Conservation (phyloP, 2,113 vertebrate species). For the Sceloporus undulatus region DNA sequence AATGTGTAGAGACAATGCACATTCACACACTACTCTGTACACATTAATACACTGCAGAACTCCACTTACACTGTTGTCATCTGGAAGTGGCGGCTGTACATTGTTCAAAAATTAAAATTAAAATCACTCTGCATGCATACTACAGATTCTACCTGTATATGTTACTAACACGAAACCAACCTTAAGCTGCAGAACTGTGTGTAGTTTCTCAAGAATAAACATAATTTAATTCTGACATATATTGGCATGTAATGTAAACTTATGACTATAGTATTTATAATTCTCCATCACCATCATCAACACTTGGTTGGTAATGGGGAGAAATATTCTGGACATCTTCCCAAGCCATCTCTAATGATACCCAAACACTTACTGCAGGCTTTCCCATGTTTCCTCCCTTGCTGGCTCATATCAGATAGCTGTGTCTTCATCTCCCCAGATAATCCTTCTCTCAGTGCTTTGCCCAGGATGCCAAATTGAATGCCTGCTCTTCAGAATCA, state of each 20-base stretch:
- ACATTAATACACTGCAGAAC: no score
- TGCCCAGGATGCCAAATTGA: slow-evolving; percentile 27
- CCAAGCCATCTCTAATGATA: background rate
- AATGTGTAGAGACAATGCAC: no score
- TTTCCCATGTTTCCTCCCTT: background rate
- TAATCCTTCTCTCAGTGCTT: background rate
- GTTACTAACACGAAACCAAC: no score
- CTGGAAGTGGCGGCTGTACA: no score
- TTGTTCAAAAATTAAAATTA: no score
- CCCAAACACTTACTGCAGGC: background rate
- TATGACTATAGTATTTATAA: background rate
- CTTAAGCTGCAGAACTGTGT: background rate
- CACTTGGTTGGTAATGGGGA: background rate
- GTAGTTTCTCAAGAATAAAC: background rate
- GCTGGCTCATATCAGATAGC: background rate
- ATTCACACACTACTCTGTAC: no score
- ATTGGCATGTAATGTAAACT: background rate
- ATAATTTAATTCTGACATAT: background rate
- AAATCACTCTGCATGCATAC: no score
- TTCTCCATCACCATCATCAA: background rate
- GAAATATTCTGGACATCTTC: background rate
- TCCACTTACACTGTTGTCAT: no score
- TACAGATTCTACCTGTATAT: no score
- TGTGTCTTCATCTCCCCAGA: slow-evolving; percentile 23
- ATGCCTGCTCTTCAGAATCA: slow-evolving; percentile 2